Conservation (phyloP, 2,888 invertebrate species). For the Ennomos erosarius region DNA sequence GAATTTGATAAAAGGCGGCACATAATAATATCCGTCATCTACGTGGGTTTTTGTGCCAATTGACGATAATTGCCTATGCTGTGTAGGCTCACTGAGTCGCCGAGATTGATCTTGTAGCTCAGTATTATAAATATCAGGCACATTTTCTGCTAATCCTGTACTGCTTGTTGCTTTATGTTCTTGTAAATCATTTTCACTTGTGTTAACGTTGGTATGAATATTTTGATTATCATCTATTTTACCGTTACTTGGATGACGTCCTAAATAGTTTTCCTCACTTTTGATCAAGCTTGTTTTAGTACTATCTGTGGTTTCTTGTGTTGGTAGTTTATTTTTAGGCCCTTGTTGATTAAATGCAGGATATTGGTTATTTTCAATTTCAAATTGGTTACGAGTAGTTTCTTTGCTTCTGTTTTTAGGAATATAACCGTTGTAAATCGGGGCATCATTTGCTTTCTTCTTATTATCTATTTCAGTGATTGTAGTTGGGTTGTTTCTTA, state of each 20-base stretch:
- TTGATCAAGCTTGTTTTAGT: too few relatives aligned
- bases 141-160: too few relatives aligned
- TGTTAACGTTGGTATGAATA: too few relatives aligned
- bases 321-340: too few relatives aligned
- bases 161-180: too few relatives aligned
- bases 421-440: background rate
- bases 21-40: conserved; percentile 21
- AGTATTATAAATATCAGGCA: too few relatives aligned
- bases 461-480: background rate
- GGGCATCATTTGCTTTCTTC: background rate
- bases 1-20: conserved; percentile 18
- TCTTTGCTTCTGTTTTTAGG: background rate
- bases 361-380: background rate
- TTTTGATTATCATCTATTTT: too few relatives aligned
- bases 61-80: background rate
- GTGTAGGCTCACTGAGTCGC: background rate
- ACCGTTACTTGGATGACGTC: too few relatives aligned
- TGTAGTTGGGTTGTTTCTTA: background rate
- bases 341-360: background rate
- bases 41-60: background rate
- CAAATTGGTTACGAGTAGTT: too few relatives aligned
- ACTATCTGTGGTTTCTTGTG: too few relatives aligned
- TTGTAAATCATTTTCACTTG: too few relatives aligned
- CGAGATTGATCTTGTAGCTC: background rate
- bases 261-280: too few relatives aligned